These are phyloP conservation scores for Psilanteris sp. DNA, from an alignment of 1,140 invertebrate genomes.

Conservation along the genomic window DNA sequence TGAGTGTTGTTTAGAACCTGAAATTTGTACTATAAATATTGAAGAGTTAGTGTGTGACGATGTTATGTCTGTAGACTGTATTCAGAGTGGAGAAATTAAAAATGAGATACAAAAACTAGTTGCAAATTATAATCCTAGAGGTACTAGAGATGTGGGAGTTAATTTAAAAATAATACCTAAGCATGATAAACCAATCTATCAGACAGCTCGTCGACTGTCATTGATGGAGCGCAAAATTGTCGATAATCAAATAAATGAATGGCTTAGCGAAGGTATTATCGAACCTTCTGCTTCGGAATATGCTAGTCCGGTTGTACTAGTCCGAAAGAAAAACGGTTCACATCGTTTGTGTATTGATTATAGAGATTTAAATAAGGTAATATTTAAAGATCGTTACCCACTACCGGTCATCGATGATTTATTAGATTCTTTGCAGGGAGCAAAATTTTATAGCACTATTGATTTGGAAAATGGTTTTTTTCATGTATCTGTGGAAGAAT, in stretches of 20 bases:
- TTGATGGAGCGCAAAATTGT: neutral
- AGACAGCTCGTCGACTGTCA: neutral
- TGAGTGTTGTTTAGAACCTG: no score
- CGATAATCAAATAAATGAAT: neutral
- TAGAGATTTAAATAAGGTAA: neutral
- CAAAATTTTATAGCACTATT: neutral
- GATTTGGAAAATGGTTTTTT: neutral
- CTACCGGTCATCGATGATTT: neutral
- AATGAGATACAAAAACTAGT: neutral
- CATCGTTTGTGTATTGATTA: constrained; percentile 1
- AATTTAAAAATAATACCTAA: neutral
- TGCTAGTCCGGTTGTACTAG: constrained; percentile 1
- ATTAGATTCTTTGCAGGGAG: neutral
- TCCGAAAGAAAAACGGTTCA: neutral
- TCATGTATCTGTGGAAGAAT: neutral
- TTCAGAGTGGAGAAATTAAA: neutral
- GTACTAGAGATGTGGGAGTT: neutral
- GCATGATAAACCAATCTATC: neutral
- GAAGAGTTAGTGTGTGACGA: neutral
- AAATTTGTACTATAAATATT: neutral
- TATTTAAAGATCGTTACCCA: neutral
- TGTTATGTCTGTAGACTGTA: no score
- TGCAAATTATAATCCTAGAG: neutral
- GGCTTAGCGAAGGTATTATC: neutral
- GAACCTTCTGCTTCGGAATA: neutral